Base-by-base conservation (phyloP, 2,113 vertebrate species). In the Plectropomus leopardus region DNA sequence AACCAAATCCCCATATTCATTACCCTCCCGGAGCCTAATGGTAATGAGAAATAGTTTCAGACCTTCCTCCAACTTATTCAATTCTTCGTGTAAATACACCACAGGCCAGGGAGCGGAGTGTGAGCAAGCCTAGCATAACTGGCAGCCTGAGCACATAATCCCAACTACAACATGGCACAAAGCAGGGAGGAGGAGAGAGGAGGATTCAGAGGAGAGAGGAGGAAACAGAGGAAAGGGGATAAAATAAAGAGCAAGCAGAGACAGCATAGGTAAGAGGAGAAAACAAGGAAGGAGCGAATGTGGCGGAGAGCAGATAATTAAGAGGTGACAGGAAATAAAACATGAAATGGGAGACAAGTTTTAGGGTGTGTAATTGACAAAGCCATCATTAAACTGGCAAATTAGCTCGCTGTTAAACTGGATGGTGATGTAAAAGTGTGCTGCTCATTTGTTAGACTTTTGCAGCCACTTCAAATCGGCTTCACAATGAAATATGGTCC, bases 111-210 rank as follows among this genome's bases (percentile, higher is more conserved):
- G 59, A 80, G 78, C 28, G 6, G 11, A 58, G 76, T 0, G 23
- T 51, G 30, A 68, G 69, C 55, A 17, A 69, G 79, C 80, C 72
- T 28, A 68, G 69, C 75, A 67, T 69, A 84, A 83, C 78, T 83
- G 85, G 85, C 88, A 90, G 80, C 24, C 82, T 85, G 84, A 90
- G 89, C 75, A 80, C 87, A 87, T 89, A 88, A 89, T 89, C 91
- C 85, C 82, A 81, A 61, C 74, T 70, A 80, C 65, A 84, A 80
- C 82, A 88, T 21, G 77, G 86, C 68, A 79, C 75, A 77, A 72
- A 84, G 76, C 66, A 28, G 40, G 58, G 76, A 66, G 70, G 78
- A 65, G 82, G 82, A 67, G 66, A 72, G 74, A 1, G 5, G 13
- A 54, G 48, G 45, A 40, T 16, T 36, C 51, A 28, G 54, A 2